phyloP scores from a whole-genome alignment of 2,888 invertebrate species.

The Lamellibrachia columna region DNA sequence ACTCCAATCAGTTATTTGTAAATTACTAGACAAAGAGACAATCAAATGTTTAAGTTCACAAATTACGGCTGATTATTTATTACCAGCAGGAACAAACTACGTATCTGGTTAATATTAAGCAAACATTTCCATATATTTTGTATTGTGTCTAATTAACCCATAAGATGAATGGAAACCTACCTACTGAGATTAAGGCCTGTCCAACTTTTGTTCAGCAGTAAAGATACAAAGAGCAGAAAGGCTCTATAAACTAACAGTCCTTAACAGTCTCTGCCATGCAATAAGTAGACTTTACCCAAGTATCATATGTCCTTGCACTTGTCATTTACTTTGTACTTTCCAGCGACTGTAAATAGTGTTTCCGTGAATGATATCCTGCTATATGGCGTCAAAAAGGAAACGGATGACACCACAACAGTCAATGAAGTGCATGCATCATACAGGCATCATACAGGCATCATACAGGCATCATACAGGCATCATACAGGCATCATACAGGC shows the following conservation, averaged over 20 bases:
- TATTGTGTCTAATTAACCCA: not conserved
- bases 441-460: not conserved
- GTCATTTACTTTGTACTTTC: not conserved
- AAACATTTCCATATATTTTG: not conserved
- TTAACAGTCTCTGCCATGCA: not conserved
- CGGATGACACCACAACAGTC: not conserved
- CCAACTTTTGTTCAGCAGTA: not conserved
- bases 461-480: no score
- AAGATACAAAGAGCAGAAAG: not conserved
- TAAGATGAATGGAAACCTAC: not conserved
- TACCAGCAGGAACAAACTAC: not conserved
- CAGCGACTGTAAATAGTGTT: not conserved
- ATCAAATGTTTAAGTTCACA: no score
- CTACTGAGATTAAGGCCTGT: not conserved
- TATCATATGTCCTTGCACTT: not conserved
- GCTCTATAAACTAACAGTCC: not conserved
- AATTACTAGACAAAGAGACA: no score
- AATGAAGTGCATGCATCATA: not conserved
- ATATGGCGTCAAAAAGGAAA: conserved; percentile 5
- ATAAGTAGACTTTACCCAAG: conserved; percentile 3
- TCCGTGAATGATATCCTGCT: not conserved
- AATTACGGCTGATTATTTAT: not conserved
- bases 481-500: no score
- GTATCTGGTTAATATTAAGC: not conserved
- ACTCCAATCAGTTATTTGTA: no score